Conservation (phyloP, 2,113 vertebrate species). For the Phasianus colchicus region DNA sequence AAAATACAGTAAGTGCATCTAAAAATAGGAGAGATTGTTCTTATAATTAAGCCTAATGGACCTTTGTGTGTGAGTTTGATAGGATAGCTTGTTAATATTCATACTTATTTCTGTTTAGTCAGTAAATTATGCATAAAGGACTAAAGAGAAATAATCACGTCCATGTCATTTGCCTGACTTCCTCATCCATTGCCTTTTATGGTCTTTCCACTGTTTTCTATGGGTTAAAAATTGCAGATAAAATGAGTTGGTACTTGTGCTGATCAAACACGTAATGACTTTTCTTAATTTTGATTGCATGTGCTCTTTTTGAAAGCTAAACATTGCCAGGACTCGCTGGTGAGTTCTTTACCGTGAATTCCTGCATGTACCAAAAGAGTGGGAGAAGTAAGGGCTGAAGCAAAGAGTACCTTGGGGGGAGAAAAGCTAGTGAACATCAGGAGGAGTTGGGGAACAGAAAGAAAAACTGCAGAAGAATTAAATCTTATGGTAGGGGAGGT, state of each 20-base stretch:
- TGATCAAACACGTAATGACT: neutral
- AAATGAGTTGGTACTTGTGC: neutral
- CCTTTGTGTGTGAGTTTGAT: neutral
- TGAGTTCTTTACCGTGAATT: neutral
- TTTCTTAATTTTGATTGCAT: neutral
- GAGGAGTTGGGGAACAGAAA: neutral
- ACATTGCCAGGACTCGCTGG: neutral
- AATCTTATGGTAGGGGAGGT: neutral
- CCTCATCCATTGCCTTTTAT: neutral
- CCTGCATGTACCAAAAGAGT: no score
- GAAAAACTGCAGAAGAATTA: neutral
- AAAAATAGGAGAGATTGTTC: neutral
- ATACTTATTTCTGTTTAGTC: neutral
- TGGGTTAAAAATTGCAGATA: neutral
- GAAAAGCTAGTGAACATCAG: neutral
- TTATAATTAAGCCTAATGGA: constrained; percentile 37
- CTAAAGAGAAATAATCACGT: constrained; percentile 38
- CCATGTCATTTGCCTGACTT: neutral
- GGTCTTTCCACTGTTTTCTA: neutral
- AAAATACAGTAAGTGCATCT: neutral
- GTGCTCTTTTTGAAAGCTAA: neutral
- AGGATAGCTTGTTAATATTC: constrained; percentile 33
- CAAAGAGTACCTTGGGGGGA: neutral
- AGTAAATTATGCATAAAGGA: constrained; percentile 63
- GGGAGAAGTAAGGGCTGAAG: neutral